Evolutionary conservation across 2,113 vertebrate genomes (phyloP).

Genomic region (Tapirus terrestris): DNA sequence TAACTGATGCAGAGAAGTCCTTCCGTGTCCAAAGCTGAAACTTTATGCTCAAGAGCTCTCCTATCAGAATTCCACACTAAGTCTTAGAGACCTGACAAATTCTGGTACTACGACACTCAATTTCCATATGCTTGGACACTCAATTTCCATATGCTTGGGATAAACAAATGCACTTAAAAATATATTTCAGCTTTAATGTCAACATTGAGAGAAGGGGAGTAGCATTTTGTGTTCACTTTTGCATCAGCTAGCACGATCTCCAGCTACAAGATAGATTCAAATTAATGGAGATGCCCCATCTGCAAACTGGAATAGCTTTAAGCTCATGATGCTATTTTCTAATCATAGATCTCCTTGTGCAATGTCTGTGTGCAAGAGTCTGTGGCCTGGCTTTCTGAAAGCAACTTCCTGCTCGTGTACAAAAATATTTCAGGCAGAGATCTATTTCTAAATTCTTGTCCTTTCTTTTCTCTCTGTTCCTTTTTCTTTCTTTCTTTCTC

Average conservation of each 20-base stretch:
- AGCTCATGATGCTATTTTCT: constrained; percentile 72
- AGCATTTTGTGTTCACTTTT: background rate
- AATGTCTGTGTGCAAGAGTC: constrained; percentile 77
- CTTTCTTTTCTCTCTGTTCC: constrained; percentile 52
- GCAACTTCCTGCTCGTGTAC: constrained; percentile 77
- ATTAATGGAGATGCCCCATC: background rate
- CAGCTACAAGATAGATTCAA: background rate
- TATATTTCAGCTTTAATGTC: background rate
- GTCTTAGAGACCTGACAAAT: background rate
- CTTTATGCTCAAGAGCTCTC: background rate
- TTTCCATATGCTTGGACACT: background rate
- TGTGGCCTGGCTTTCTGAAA: constrained; percentile 63
- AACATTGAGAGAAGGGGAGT: background rate
- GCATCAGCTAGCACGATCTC: background rate
- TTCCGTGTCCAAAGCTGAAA: background rate
- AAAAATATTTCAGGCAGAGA: constrained; percentile 73
- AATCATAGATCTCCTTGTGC: constrained; percentile 78
- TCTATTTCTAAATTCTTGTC: constrained; percentile 67
- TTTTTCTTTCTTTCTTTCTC: background rate
- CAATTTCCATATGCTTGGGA: background rate
- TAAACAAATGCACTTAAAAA: background rate
- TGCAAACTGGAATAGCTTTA: background rate
- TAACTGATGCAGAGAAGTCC: background rate
- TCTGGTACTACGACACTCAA: background rate
- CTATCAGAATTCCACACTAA: background rate